Percentiles rank a stretch among this genome's conserved stretches.
Conservation (phyloP, 1,140 invertebrate species). For the Tetragnatha versicolor region DNA sequence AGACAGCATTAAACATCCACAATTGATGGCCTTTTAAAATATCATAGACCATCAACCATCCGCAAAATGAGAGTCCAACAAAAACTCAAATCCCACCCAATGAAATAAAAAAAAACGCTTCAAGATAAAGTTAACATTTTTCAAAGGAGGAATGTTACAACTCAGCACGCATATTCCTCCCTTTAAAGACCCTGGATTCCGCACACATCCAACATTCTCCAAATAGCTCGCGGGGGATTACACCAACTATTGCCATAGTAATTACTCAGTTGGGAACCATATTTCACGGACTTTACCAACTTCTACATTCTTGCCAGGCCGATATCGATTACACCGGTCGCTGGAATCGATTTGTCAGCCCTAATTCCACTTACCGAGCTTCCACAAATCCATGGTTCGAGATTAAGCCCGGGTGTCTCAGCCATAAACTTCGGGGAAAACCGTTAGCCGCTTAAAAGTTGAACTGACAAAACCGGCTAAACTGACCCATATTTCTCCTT, state of each 20-base stretch:
- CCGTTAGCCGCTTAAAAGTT: slow-evolving; percentile 14
- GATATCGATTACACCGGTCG: slow-evolving; percentile 19
- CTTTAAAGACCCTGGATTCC: too few relatives aligned
- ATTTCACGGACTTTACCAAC: slow-evolving; percentile 9
- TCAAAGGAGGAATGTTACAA: too few relatives aligned
- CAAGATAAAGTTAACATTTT: too few relatives aligned
- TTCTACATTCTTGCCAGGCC: neutral
- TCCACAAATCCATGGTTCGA: slow-evolving; percentile 17
- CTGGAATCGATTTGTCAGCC: slow-evolving; percentile 12
- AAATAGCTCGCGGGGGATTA: slow-evolving; percentile 16
- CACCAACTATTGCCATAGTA: slow-evolving; percentile 6
- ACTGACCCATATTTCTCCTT: neutral
- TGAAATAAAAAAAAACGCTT: too few relatives aligned
- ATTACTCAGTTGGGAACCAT: slow-evolving; percentile 25
- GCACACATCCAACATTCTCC: neutral
- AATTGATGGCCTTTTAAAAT: too few relatives aligned
- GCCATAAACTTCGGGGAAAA: slow-evolving; percentile 34
- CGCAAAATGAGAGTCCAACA: too few relatives aligned
- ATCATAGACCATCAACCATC: too few relatives aligned
- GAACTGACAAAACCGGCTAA: neutral
- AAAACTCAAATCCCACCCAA: too few relatives aligned
- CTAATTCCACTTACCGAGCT: neutral
- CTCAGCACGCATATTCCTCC: too few relatives aligned
- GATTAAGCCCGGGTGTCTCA: slow-evolving; percentile 15
- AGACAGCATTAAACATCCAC: too few relatives aligned